phyloP scores from a whole-genome alignment of 2,113 vertebrate species.

The Plestiodon gilberti region DNA sequence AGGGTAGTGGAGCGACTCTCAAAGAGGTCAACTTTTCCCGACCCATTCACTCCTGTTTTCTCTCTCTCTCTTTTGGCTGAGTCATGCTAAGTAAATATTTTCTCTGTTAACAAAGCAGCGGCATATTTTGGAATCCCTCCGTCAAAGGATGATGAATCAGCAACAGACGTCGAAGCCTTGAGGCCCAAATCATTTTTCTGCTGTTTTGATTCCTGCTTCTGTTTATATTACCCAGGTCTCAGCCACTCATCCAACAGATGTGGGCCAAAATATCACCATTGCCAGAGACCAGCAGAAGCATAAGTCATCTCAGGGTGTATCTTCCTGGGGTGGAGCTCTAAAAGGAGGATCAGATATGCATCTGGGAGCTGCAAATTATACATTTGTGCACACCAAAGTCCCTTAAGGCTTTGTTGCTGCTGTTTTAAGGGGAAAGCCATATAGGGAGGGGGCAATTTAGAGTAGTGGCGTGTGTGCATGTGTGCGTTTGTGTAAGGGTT shows the following conservation, averaged over 20 bases:
- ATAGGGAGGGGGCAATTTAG: not conserved
- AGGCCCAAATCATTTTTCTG: not conserved
- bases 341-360: not conserved
- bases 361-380: not conserved
- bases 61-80: not conserved
- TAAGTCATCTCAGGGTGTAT: conserved; percentile 45
- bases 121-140: not conserved
- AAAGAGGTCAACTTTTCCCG: rapidly evolving
- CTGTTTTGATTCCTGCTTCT: conserved; percentile 24
- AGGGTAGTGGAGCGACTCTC: rapidly evolving
- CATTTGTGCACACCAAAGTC: not conserved
- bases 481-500: too few species aligned
- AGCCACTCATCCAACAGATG: rapidly evolving
- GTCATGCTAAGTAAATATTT: conserved; percentile 12
- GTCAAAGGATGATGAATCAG: not conserved
- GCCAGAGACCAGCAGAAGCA: conserved; percentile 45
- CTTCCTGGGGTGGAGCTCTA: not conserved
- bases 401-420: not conserved
- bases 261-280: not conserved
- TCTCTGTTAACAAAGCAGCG: not conserved
- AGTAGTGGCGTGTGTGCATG: too few species aligned
- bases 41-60: not conserved
- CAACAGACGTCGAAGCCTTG: not conserved
- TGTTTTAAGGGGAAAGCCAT: not conserved
- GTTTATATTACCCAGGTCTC: rapidly evolving